Evolutionary conservation across 2,113 vertebrate species (phyloP).

Genomic region (Hemiprocne comata): DNA sequence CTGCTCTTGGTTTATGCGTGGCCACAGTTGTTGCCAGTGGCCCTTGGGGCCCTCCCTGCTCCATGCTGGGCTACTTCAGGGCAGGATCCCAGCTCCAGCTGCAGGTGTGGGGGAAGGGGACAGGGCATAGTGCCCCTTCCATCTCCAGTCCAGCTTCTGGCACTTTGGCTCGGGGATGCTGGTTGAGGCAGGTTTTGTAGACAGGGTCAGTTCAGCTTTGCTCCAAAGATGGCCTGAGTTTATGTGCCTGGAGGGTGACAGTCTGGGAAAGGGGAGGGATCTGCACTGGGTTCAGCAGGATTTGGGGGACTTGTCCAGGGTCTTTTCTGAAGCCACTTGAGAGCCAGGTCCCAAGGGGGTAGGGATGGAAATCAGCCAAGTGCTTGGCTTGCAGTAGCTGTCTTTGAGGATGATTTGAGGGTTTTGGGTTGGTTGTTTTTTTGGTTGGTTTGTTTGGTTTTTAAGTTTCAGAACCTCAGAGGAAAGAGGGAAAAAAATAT

Average conservation of each 20-base stretch:
- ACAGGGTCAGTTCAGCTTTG: background rate
- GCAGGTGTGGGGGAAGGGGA: no score
- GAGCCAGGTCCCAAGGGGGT: no score
- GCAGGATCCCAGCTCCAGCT: background rate
- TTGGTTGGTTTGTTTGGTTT: background rate
- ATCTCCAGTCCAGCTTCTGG: accelerated
- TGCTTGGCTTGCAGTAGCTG: background rate
- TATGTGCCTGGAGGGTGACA: background rate
- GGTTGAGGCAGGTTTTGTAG: background rate
- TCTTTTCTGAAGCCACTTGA: background rate
- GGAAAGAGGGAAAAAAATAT: background rate
- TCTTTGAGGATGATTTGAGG: background rate
- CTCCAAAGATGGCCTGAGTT: background rate
- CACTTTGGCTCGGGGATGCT: background rate
- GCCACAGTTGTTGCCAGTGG: background rate
- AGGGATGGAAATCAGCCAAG: background rate
- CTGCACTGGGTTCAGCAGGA: background rate
- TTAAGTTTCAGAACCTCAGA: slow-evolving; percentile 27
- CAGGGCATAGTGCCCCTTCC: background rate
- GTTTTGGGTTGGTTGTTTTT: background rate
- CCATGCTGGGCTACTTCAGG: accelerated
- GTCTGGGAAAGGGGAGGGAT: background rate
- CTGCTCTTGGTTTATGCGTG: background rate
- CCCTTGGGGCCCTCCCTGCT: accelerated
- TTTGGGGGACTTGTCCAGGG: background rate